phyloP scores from a whole-genome alignment of 2,797 vertebrate genomes.

The Garrulus glandarius region DNA sequence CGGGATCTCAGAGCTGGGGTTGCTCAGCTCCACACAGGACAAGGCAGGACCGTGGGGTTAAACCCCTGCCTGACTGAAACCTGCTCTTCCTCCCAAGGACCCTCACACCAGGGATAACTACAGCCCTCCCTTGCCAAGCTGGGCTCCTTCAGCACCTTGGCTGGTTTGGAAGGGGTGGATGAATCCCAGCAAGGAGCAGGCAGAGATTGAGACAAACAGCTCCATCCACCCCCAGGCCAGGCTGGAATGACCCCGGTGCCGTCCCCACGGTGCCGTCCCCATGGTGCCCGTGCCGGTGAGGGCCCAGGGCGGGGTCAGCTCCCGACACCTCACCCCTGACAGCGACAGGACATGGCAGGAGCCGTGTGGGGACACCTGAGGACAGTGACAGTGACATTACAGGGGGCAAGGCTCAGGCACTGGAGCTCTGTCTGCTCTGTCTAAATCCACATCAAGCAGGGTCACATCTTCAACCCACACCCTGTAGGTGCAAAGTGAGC shows the following conservation, averaged over 20 bases:
- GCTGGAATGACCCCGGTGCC: neutral
- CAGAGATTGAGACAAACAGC: neutral
- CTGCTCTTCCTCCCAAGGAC: neutral
- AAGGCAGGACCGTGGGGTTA: rapidly evolving
- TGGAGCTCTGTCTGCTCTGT: neutral
- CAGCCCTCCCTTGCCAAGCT: neutral
- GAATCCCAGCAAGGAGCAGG: neutral
- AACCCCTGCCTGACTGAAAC: neutral
- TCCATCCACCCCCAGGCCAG: rapidly evolving
- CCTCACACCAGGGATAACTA: neutral
- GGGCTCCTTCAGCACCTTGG: neutral
- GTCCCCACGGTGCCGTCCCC: rapidly evolving
- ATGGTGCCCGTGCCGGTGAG: rapidly evolving
- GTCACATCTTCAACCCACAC: neutral
- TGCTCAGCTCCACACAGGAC: neutral
- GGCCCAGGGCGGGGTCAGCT: neutral
- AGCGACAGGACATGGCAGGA: neutral
- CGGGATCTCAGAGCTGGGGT: neutral
- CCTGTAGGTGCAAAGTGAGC: neutral
- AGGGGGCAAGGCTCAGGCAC: neutral
- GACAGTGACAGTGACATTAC: neutral
- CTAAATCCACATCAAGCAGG: rapidly evolving
- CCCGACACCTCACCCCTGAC: rapidly evolving
- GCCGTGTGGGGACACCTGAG: neutral
- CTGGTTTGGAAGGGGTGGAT: neutral